Evolutionary conservation across 2,797 vertebrate species (phyloP).

Genomic region (Phataginus tricuspis): DNA sequence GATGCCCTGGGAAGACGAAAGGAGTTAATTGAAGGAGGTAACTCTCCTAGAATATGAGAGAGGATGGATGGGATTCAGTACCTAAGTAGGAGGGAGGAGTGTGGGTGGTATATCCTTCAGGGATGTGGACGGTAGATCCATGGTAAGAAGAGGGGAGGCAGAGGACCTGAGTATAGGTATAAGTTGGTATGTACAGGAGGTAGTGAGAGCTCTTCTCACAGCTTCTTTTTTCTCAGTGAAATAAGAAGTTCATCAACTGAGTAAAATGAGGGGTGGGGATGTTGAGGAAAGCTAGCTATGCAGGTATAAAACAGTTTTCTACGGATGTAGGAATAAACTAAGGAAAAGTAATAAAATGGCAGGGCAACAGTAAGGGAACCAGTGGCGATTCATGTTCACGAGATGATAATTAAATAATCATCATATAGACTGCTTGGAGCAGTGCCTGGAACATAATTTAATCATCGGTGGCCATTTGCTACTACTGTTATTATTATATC

Average conservation of each 20-base stretch:
- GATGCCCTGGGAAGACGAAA: not conserved
- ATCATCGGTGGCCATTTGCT: not conserved
- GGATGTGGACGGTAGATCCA: not conserved
- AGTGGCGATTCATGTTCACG: not conserved
- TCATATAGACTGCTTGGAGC: not conserved
- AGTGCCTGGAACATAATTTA: no score
- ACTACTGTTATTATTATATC: not conserved
- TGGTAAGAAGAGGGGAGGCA: not conserved
- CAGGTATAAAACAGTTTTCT: not conserved
- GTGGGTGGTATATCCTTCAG: not conserved
- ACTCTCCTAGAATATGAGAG: not conserved
- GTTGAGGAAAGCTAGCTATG: not conserved
- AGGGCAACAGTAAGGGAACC: not conserved
- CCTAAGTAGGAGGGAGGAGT: not conserved
- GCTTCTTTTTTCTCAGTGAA: not conserved
- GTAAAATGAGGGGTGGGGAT: not conserved
- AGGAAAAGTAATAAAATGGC: not conserved
- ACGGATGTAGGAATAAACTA: not conserved
- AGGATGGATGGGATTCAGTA: not conserved
- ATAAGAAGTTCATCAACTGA: not conserved
- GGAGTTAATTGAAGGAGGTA: not conserved
- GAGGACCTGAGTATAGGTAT: not conserved
- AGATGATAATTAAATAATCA: not conserved
- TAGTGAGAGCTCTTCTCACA: not conserved
- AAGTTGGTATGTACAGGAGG: not conserved